A percentile compares a stretch with the other conserved stretches of the same genome.
Evolutionary conservation across 2,113 vertebrate genomes (phyloP).

Genomic region (Tichodroma muraria): DNA sequence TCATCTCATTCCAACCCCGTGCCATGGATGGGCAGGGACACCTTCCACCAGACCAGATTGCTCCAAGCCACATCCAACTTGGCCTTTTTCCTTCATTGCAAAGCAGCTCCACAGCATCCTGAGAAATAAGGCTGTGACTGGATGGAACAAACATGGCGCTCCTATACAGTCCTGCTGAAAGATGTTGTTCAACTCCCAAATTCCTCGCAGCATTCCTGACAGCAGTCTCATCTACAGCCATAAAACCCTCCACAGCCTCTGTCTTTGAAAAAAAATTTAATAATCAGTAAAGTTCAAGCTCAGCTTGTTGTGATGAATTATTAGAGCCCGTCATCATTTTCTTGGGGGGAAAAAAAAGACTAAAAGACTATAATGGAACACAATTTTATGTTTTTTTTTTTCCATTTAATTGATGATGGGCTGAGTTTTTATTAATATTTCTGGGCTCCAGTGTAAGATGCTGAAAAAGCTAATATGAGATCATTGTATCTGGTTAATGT

Average conservation of each 20-base stretch:
- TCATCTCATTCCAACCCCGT: neutral
- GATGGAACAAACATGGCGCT: neutral
- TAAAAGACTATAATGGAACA: conserved; percentile 70
- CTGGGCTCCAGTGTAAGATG: conserved; percentile 54
- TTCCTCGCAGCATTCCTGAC: conserved; percentile 72
- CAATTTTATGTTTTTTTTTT: conserved; percentile 35
- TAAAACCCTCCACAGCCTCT: conserved; percentile 69
- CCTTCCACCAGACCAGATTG: neutral
- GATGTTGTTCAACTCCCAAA: conserved; percentile 54
- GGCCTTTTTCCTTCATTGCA: neutral
- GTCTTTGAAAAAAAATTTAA: conserved; percentile 78
- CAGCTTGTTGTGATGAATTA: conserved; percentile 88
- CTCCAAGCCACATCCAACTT: neutral
- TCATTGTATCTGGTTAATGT: conserved; percentile 69
- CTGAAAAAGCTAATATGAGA: conserved; percentile 72
- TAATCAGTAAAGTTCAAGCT: conserved; percentile 88
- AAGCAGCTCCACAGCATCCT: neutral
- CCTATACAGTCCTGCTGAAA: conserved; percentile 19
- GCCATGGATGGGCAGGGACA: neutral
- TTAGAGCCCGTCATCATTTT: conserved; percentile 80
- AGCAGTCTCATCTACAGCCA: conserved; percentile 81
- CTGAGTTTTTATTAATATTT: conserved; percentile 76
- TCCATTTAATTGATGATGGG: conserved; percentile 69
- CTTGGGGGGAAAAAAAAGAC: conserved; percentile 63
- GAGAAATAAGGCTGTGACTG: neutral